Base-by-base conservation (phyloP, 2,888 invertebrate genomes). In the Nomada flava region DNA sequence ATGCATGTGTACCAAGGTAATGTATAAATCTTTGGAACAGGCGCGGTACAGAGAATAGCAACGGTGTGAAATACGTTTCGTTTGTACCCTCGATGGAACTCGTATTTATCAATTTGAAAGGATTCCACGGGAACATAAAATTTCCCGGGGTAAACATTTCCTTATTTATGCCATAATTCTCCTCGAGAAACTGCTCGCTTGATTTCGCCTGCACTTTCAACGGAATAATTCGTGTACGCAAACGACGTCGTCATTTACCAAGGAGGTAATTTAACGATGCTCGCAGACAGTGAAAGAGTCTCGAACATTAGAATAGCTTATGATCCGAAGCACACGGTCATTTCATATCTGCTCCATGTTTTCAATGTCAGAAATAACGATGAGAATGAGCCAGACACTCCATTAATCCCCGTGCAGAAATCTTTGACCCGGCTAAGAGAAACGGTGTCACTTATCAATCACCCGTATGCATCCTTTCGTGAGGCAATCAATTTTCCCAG, bases 1-100 rank as follows among this genome's bases (percentile, higher is more conserved):
- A 94, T 96, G 44, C 99, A 99, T 93, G 99, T 99, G 20, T 96
- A 97, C 90, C 95, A 96, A 95, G 97, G 96, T 96, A 93, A 93
- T 83, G 13, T 26, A 57, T 10, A 29, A 29, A 10, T 59, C 15
- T 42, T 15, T 59, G 0, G 26, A 26, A 15, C 72, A 44, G 52
- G 42, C 15, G 9, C 20, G n/a, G n/a, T 26, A 10, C n/a, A 7
- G 42, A 1, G 18, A n/a, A 18, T 10, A n/a, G 18, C 42, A 50
- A 50, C 23, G n/a, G 7, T 13, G 1, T 42, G 7, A n/a, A 15
- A 13, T 62, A 29, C 29, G 53, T 57, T 47, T 10, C 13, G 18
- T 9, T 44, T 29, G 13, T 10, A 29, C 23, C 11, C 23, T 7
- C 42, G 0, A 5, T n/a, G 18, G 20, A 59, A 18, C 5, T 13